Evolutionary conservation across 1,140 invertebrate genomes (phyloP), one percentile per base, ranked within the genome.

Genomic region (Phymorhynchus buccinoides): DNA sequence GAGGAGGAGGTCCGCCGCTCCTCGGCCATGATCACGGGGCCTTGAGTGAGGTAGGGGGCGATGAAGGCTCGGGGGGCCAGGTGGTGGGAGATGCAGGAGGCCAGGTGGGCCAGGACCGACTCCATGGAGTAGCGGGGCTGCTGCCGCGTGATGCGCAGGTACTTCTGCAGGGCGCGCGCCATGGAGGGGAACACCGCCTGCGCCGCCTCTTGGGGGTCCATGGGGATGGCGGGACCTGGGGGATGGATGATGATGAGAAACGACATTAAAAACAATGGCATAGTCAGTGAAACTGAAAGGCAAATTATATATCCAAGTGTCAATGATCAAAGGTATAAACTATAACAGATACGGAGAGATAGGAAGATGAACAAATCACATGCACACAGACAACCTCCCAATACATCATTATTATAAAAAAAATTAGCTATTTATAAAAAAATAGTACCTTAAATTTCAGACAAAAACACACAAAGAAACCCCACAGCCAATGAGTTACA

Each of bases 151-250:
- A 99, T 96, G 37, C 98, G 95, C 68, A 99, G 94, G 93, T 98
- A 99, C 93, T 99, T 99, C 93, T 99, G 98, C 80, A 99, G 94
- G 1, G 98, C 96, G 80, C 98, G 95, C 0, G 98, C 97, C 95
- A 99, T 96, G 0, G 97, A 98, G 6, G 98, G 98, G 92, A 99
- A 99, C 32, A 99, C 97, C 0, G 98, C 97, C 91, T 99, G 97
- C 0, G 98, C 98, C 27, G 98, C 98, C 94, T 99, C 98, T 88
- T 97, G 95, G 0, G 98, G 96, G 91, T 98, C 97, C 95, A 99
- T 96, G 0, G 96, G 91, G 94, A 95, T 87, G 93, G 95, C 90
- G 48, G 94, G 93, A 85, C 94, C 94, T 94, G 88, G 12, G 87
- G 86, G 87, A 88, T 80, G 52, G 71, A 96, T 96, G 4, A 99